These are phyloP conservation scores for Zaprionus ghesquierei DNA, from an alignment of 1,140 invertebrate species.

Conservation along the genomic window DNA sequence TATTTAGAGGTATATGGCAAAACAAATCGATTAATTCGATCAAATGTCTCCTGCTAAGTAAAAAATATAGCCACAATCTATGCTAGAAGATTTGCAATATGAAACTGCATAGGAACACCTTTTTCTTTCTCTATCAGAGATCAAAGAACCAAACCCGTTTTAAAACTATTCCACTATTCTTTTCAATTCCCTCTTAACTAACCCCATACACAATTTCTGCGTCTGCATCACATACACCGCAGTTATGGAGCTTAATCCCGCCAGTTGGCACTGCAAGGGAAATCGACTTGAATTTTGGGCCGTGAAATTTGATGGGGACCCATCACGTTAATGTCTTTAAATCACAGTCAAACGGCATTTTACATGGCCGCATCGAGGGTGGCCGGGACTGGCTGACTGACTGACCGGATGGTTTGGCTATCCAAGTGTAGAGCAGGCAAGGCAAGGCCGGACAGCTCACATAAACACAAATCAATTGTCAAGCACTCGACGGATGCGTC, in stretches of 20 bases:
- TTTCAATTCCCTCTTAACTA: too few relatives aligned
- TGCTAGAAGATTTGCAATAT: too few relatives aligned
- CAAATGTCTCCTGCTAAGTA: too few relatives aligned
- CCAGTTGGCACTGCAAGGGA: not conserved
- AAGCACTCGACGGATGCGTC: constrained; percentile 64
- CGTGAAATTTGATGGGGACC: constrained; percentile 39
- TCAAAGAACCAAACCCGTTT: too few relatives aligned
- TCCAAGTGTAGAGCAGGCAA: constrained; percentile 26
- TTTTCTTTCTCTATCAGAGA: too few relatives aligned
- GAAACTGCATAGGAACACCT: too few relatives aligned
- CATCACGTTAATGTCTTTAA: constrained; percentile 70
- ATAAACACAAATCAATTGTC: constrained; percentile 80
- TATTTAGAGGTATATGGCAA: too few relatives aligned
- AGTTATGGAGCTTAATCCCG: not conserved
- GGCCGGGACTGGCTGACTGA: not conserved
- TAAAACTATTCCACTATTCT: too few relatives aligned
- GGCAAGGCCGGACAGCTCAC: constrained; percentile 50
- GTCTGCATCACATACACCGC: not conserved
- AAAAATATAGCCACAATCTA: too few relatives aligned
- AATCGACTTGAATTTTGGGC: constrained; percentile 35
- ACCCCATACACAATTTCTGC: too few relatives aligned
- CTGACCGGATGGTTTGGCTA: constrained; percentile 6
- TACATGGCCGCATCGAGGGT: constrained; percentile 33
- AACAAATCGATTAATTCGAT: too few relatives aligned
- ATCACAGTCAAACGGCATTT: constrained; percentile 72